Evolutionary conservation across 2,797 vertebrate species (phyloP).

Genomic region (Gadopsis bispinosus): DNA sequence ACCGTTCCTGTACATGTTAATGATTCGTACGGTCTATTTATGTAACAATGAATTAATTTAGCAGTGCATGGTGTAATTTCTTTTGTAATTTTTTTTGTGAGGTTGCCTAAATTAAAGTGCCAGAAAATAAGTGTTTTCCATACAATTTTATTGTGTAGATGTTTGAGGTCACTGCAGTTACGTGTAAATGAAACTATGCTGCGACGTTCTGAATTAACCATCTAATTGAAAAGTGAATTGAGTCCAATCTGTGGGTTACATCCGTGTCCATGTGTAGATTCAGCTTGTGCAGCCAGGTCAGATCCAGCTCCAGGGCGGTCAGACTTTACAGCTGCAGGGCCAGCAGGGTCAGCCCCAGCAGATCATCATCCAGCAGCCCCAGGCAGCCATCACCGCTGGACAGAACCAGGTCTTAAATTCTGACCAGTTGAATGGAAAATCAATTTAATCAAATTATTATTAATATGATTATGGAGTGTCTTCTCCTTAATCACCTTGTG

Average conservation of each 20-base stretch:
- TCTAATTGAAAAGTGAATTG: not conserved
- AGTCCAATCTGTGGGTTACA: slow-evolving; percentile 5
- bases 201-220: not conserved
- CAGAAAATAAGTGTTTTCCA: not conserved
- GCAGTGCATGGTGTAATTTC: not conserved
- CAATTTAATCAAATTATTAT: not conserved
- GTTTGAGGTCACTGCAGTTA: not conserved
- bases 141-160: not conserved
- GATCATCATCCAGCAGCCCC: slow-evolving; percentile 99
- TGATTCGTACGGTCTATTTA: not conserved
- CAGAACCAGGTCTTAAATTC: slow-evolving; percentile 93
- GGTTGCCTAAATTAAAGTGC: not conserved
- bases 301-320: slow-evolving; percentile 97
- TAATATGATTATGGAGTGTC: not conserved
- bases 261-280: slow-evolving; percentile 85
- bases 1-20: not conserved
- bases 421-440: not conserved
- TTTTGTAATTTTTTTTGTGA: not conserved
- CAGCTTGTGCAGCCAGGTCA: slow-evolving; percentile 97
- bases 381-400: slow-evolving; percentile 96
- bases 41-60: not conserved
- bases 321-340: slow-evolving; percentile 96
- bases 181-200: not conserved
- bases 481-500: not conserved
- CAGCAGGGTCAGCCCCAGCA: slow-evolving; percentile 98